Evolutionary conservation across 2,113 vertebrate species (phyloP), one percentile per base, ranked within the genome.

Genomic region (Otus sunia): DNA sequence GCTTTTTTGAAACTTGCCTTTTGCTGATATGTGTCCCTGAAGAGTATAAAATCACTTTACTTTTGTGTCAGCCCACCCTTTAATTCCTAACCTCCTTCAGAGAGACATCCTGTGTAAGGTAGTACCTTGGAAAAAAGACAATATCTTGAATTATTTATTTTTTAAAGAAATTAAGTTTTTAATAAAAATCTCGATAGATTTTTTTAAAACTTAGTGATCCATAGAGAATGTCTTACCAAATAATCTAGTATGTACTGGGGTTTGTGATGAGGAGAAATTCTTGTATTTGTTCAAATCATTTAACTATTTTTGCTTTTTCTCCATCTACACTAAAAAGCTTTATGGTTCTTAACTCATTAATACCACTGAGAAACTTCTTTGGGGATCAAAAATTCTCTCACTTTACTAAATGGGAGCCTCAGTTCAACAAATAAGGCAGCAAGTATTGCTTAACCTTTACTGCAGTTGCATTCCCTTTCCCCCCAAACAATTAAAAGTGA

Each of bases 401-500:
- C 5, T 76, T 74, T 85, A 36, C 59, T 86, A 36, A 82, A 87
- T 52, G 10, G 37, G 43, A 95, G 34, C 49, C 19, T 87, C 11
- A 25, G 34, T 41, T 88, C 68, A 94, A 86, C 49, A 81, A 77
- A 85, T 64, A 74, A 67, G 10, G 19, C 39, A 59, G 66, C 80
- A 82, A 79, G 39, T 50, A 58, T 79, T 82, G 45, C 66, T 94
- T 96, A 91, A 64, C 77, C 69, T 85, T 87, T 82, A 72, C 43
- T 78, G 69, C 39, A 85, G 81, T 76, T 78, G 49, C 81, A 77
- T 83, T 94, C 92, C 91, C 86, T 88, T 94, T 83, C 41, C 79
- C 80, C 82, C 81, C 6, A 78, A 90, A 87, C 73, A 96, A 88
- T 91, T 96, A 86, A 69, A 94, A 90, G 47, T 36, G 47, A 76